A percentile compares a stretch with the other conserved stretches of the same genome.
Conservation (phyloP, 2,113 vertebrate genomes). For the Elephas maximus region DNA sequence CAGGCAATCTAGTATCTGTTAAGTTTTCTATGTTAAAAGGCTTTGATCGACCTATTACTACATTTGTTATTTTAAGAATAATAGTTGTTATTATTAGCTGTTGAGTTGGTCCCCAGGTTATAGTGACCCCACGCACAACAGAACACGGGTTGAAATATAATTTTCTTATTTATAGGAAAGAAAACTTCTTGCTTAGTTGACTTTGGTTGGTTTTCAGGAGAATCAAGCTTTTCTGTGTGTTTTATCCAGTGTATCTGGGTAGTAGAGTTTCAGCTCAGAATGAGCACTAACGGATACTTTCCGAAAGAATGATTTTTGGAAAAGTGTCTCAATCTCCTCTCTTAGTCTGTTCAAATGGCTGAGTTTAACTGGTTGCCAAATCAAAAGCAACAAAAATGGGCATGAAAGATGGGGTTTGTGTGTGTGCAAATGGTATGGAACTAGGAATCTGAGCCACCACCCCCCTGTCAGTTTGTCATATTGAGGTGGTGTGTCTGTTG, state of each 20-base stretch:
- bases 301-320: neutral
- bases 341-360: neutral
- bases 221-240: neutral
- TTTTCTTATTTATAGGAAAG: conserved; percentile 24
- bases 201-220: conserved; percentile 22
- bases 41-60: conserved; percentile 10
- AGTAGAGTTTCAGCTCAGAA: neutral
- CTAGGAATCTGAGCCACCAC: neutral
- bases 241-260: neutral
- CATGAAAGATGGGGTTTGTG: neutral
- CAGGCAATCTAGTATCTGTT: conserved; percentile 36
- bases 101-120: no score
- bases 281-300: neutral
- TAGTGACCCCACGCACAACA: neutral
- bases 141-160: neutral
- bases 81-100: neutral
- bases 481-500: no score
- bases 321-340: neutral
- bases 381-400: neutral
- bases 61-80: conserved; percentile 48
- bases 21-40: conserved; percentile 42
- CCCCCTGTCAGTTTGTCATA: no score
- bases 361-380: conserved; percentile 9
- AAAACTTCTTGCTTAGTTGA: conserved; percentile 30
- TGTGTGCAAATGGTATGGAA: no score